Evolutionary conservation across 37 sponge, comb jelly and placozoan species (phyloP).

Genomic region (Beroe ovata): DNA sequence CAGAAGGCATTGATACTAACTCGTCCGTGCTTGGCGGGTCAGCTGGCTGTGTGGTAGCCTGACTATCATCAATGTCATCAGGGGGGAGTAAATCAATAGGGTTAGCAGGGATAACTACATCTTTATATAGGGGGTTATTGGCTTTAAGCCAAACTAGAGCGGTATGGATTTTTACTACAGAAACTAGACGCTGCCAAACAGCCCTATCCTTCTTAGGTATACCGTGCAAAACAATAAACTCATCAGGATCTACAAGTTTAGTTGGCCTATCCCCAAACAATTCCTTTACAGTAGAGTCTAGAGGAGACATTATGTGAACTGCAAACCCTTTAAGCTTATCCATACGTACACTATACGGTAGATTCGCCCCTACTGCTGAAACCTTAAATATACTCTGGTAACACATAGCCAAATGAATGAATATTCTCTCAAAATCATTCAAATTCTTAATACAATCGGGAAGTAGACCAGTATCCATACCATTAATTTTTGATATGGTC

Average conservation of each 20-base stretch:
- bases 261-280: neutral
- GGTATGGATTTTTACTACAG: neutral
- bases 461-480: neutral
- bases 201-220: neutral
- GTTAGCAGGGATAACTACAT: neutral
- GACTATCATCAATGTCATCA: too few relatives aligned
- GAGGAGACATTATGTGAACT: neutral
- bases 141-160: neutral
- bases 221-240: neutral
- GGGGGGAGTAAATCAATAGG: neutral
- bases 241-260: neutral
- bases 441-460: neutral
- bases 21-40: too few relatives aligned
- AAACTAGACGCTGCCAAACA: neutral
- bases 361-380: neutral
- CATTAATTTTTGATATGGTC: neutral
- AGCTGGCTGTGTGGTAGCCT: too few relatives aligned
- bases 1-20: too few relatives aligned
- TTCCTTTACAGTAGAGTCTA: slow-evolving; percentile 1
- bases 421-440: neutral
- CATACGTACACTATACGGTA: neutral
- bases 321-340: neutral
- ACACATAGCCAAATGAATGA: neutral
- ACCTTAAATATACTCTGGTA: neutral
- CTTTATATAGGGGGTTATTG: neutral